phyloP scores from a whole-genome alignment of 2,113 vertebrate species.

The Tylochromis polylepis region DNA sequence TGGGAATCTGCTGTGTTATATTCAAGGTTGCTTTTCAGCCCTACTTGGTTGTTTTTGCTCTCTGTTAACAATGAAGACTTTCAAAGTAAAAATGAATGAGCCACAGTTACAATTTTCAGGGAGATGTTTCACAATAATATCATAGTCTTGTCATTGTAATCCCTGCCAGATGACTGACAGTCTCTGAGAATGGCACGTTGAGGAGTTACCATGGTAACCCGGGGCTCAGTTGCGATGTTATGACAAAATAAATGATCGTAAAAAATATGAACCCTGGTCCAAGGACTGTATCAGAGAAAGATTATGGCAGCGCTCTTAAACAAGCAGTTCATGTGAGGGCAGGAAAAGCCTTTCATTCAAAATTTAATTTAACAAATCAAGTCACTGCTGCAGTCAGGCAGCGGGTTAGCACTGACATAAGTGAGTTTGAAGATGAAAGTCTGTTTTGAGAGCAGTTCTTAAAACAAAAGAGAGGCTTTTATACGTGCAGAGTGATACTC shows the following conservation, averaged over 20 bases:
- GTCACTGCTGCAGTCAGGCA: neutral
- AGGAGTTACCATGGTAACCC: conserved; percentile 42
- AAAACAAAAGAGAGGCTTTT: neutral
- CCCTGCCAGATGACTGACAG: conserved; percentile 34
- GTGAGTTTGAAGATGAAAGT: neutral
- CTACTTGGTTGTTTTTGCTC: neutral
- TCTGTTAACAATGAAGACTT: neutral
- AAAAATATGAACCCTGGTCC: conserved; percentile 7
- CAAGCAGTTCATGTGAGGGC: neutral
- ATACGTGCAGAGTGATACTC: neutral
- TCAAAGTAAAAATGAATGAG: neutral
- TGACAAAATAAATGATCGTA: conserved; percentile 5
- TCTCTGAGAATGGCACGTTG: conserved; percentile 1
- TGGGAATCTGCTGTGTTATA: neutral
- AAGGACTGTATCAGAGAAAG: conserved; percentile 20
- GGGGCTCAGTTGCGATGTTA: conserved; percentile 1
- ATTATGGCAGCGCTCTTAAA: neutral
- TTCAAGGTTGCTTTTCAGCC: neutral
- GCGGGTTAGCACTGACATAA: neutral
- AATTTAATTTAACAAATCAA: neutral
- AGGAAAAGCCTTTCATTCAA: neutral
- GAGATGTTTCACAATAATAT: neutral
- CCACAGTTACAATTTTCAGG: neutral
- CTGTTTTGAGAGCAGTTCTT: neutral
- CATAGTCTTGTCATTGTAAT: conserved; percentile 5